These are phyloP conservation scores for Alauda arvensis DNA, from an alignment of 2,797 vertebrate species.

Conservation along the genomic window DNA sequence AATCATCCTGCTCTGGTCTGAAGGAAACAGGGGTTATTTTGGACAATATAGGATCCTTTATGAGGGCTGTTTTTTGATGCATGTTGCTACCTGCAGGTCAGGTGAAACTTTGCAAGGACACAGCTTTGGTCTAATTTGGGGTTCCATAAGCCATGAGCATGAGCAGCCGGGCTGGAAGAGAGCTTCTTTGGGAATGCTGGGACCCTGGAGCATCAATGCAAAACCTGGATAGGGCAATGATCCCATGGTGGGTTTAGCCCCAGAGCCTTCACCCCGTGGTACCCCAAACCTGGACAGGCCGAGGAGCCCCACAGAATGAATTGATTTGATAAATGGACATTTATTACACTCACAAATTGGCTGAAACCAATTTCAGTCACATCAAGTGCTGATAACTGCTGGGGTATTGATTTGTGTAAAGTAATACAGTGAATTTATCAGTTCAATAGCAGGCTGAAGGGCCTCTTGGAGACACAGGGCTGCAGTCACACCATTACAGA, in stretches of 20 bases:
- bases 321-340: constrained; percentile 89
- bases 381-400: constrained; percentile 84
- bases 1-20: rapidly evolving
- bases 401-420: constrained; percentile 91
- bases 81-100: neutral
- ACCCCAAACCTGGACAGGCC: constrained; percentile 30
- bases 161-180: neutral
- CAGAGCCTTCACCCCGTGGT: constrained; percentile 16
- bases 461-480: constrained; percentile 61
- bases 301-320: constrained; percentile 68
- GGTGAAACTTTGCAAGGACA: neutral
- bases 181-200: neutral
- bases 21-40: neutral
- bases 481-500: constrained; percentile 59
- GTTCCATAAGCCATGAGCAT: neutral
- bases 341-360: constrained; percentile 92
- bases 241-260: rapidly evolving
- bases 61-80: neutral
- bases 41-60: neutral
- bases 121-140: neutral
- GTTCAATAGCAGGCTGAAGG: constrained; percentile 75
- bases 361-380: constrained; percentile 88
- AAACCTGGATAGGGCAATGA: neutral
- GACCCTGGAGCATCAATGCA: neutral
- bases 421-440: constrained; percentile 95